Evolutionary conservation across 1,140 invertebrate genomes (phyloP).

Genomic region (Drosophila tani): DNA sequence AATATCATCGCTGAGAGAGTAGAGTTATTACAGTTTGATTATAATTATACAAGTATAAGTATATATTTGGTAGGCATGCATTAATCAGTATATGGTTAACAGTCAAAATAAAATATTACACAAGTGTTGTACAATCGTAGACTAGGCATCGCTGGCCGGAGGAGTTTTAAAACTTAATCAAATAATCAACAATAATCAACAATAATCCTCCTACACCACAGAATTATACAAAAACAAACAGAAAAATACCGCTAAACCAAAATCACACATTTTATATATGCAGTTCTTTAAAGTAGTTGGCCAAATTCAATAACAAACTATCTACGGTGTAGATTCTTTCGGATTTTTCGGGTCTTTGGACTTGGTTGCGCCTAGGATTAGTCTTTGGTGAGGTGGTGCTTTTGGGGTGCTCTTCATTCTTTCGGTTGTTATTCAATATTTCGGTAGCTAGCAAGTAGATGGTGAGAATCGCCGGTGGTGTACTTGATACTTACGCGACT

Average conservation of each 20-base stretch:
- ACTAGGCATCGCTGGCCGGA: slow-evolving; percentile 48
- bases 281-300: slow-evolving; percentile 27
- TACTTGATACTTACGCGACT: slow-evolving; percentile 85
- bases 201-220: slow-evolving; percentile 19
- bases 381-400: slow-evolving; percentile 48
- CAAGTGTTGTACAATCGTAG: slow-evolving; percentile 42
- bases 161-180: slow-evolving; percentile 28
- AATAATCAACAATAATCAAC: slow-evolving; percentile 58
- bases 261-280: slow-evolving; percentile 45
- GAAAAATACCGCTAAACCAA: slow-evolving; percentile 41
- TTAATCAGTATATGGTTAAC: slow-evolving; percentile 56
- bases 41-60: slow-evolving; percentile 47
- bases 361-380: slow-evolving; percentile 41
- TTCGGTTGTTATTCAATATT: slow-evolving; percentile 81
- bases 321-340: slow-evolving; percentile 24
- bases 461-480: slow-evolving; percentile 80
- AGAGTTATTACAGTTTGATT: slow-evolving; percentile 59
- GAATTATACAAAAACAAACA: slow-evolving; percentile 27
- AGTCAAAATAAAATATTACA: slow-evolving; percentile 64
- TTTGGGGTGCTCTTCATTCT: slow-evolving; percentile 36
- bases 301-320: slow-evolving; percentile 55
- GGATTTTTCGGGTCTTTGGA: slow-evolving; percentile 13
- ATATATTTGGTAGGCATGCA: slow-evolving; percentile 77
- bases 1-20: slow-evolving; percentile 67
- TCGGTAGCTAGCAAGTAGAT: slow-evolving; percentile 84